Base-by-base conservation (phyloP, 2,113 vertebrate species). In the Equus quagga region DNA sequence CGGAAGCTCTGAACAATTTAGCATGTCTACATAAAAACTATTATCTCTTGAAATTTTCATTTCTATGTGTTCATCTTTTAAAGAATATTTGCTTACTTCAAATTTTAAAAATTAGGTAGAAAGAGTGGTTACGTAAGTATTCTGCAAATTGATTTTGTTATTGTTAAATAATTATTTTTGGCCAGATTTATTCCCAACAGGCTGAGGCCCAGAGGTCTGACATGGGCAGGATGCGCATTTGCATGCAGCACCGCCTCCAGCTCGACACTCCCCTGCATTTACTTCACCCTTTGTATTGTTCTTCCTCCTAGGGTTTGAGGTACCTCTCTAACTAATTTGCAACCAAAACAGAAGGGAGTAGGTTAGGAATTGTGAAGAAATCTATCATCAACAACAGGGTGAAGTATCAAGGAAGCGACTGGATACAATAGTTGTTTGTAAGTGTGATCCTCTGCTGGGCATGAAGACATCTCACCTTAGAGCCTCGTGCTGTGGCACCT, bases 211-310 rank as follows among this genome's bases (percentile, higher is more conserved):
- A 19, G 3, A 33, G 36, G 14, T 26, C 64, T 46, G 8, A 73
- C 15, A 6, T 5, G 5, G 69, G 18, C 2, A 23, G 1, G 3
- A n/a, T 49, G 11, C 18, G 0, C 44, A 17, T 36, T 12, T 76
- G 64, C n/a, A 89, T 1, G 0, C 12, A 81, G 4, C 0, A 11
- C 26, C 46, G 21, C 14, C 10, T 84, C 44, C 26, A 46, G 26
- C 17, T 85, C 46, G 41, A 60, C 13, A 76, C 0, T 31, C 13
- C 31, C 9, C n/a, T 2, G 1, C 3, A 60, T 60, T 73, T n/a
- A 81, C 2, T 19, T 54, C 24, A 60, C 3, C 70, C 12, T 83
- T 56, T 2, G 0, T 18, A 1, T 9, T 93, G 8, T 2, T 75
- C 49, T 89, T 54, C 8, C 1, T 62, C 49, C 46, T 5, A 24